phyloP scores from a whole-genome alignment of 1,140 invertebrate species.

The Oedothorax gibbosus region DNA sequence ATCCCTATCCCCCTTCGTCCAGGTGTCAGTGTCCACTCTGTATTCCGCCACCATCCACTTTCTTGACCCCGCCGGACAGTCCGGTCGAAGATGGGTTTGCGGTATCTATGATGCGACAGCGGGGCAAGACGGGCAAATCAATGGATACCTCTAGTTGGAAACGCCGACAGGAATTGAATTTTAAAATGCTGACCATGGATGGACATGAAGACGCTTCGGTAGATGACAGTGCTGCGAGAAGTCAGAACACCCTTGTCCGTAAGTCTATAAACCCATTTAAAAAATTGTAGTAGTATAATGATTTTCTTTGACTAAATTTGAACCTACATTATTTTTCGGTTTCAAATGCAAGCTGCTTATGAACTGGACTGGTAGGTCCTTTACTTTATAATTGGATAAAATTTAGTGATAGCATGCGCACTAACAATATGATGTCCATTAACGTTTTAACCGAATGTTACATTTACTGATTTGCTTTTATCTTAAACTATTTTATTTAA shows the following conservation, averaged over 20 bases:
- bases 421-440: too few species aligned
- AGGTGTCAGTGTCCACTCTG: slow-evolving; percentile 37
- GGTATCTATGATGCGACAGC: neutral
- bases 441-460: too few species aligned
- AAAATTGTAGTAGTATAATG: too few species aligned
- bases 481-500: too few species aligned
- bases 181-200: slow-evolving; percentile 9
- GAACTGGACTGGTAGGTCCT: too few species aligned
- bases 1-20: slow-evolving; percentile 46
- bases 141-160: neutral
- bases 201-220: slow-evolving; percentile 6
- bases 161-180: neutral
- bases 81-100: slow-evolving; percentile 40
- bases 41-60: slow-evolving; percentile 45
- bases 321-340: too few species aligned
- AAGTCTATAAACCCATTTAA: neutral
- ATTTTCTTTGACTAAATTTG: too few species aligned
- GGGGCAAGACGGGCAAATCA: slow-evolving; percentile 9
- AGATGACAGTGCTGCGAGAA: slow-evolving; percentile 10
- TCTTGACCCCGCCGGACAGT: slow-evolving; percentile 50
- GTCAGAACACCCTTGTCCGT: slow-evolving; percentile 37
- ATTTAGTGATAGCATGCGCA: too few species aligned
- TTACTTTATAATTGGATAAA: too few species aligned
- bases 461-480: too few species aligned
- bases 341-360: too few species aligned